These are phyloP conservation scores for Chloroceryle amazona DNA, from an alignment of 2,797 vertebrate species.

Conservation along the genomic window DNA sequence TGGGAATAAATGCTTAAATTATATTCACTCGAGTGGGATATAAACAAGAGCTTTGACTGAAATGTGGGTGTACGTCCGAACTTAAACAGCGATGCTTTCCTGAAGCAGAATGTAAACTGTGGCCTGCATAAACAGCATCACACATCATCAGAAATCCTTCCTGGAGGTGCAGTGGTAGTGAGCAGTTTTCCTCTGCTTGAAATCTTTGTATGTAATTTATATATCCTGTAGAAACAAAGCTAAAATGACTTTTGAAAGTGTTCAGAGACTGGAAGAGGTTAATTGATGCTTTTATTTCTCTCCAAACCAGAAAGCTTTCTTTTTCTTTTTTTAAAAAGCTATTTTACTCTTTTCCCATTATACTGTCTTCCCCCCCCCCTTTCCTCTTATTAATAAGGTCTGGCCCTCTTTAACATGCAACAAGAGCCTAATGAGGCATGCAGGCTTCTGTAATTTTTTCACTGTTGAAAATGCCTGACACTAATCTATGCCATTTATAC, in stretches of 20 bases:
- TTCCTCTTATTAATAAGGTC: conserved; percentile 82
- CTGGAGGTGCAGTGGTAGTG: neutral
- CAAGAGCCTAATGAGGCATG: conserved; percentile 83
- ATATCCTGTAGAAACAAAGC: neutral
- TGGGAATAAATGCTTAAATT: neutral
- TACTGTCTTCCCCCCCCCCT: neutral
- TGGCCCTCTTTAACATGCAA: conserved; percentile 83
- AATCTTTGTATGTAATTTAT: neutral
- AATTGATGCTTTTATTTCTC: conserved; percentile 42
- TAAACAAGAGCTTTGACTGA: neutral
- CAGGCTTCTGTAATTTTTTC: conserved; percentile 85
- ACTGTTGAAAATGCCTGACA: conserved; percentile 84
- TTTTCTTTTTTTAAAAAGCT: neutral
- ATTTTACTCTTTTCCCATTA: conserved; percentile 39
- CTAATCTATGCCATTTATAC: conserved; percentile 86
- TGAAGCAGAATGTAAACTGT: neutral
- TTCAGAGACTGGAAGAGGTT: conserved; percentile 22
- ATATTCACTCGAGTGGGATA: neutral
- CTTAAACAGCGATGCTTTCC: neutral
- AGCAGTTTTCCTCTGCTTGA: neutral
- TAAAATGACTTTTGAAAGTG: neutral
- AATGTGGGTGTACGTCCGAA: neutral
- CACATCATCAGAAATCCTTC: neutral
- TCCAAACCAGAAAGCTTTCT: neutral
- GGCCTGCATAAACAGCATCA: neutral